Conservation (phyloP, 2,113 vertebrate species). For the Mus pahari region DNA sequence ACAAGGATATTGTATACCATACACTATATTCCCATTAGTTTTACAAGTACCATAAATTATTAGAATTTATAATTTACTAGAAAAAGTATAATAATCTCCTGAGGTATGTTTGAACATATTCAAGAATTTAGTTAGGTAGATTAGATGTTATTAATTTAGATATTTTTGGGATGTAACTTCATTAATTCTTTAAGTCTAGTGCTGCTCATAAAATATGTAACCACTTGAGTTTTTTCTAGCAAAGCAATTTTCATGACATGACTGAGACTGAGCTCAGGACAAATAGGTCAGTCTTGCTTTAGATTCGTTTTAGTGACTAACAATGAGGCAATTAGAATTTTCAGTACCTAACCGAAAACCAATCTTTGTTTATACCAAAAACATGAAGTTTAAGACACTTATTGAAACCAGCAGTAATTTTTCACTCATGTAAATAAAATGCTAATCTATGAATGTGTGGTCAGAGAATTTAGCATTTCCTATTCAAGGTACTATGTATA, state of each 20-base stretch:
- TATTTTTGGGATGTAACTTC: background rate
- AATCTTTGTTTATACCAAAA: background rate
- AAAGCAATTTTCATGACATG: background rate
- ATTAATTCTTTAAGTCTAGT: background rate
- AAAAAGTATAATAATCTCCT: background rate
- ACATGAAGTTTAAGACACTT: background rate
- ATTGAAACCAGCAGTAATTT: background rate
- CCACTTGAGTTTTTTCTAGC: background rate
- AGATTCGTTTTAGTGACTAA: background rate
- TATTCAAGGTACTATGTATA: background rate
- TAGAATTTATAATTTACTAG: background rate
- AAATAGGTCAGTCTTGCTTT: background rate
- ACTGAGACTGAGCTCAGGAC: background rate
- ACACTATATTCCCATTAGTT: background rate
- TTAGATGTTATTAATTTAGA: background rate
- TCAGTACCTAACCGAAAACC: background rate
- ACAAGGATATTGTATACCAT: background rate
- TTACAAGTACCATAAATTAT: background rate
- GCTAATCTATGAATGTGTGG: background rate
- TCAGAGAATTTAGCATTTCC: background rate
- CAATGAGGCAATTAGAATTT: background rate
- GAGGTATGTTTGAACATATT: background rate
- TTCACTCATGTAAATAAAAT: background rate
- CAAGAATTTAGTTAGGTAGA: background rate
- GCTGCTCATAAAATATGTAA: background rate